Conservation (phyloP, 2,113 vertebrate species). For the Struthio camelus region DNA sequence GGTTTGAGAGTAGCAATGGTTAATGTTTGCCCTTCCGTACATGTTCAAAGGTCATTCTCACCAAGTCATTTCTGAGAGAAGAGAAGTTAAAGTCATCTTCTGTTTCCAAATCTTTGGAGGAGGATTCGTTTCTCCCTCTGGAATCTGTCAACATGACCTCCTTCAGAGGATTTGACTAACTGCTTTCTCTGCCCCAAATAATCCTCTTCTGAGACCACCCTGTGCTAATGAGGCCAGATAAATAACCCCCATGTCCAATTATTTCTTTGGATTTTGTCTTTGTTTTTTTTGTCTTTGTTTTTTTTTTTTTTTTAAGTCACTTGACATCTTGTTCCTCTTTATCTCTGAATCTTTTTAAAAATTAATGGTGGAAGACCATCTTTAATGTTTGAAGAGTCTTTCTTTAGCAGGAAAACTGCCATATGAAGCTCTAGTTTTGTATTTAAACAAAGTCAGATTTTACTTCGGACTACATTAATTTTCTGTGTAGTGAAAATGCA, state of each 20-base stretch:
- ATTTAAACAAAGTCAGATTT: background rate
- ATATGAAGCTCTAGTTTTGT: background rate
- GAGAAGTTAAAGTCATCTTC: slow-evolving; percentile 33
- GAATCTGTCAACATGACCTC: slow-evolving; percentile 66
- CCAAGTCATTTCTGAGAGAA: background rate
- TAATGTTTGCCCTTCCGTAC: slow-evolving; percentile 5
- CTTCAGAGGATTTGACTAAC: slow-evolving; percentile 54
- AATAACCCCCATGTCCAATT: slow-evolving; percentile 56
- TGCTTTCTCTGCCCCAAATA: slow-evolving; percentile 51
- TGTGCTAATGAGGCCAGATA: slow-evolving; percentile 54
- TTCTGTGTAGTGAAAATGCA: background rate
- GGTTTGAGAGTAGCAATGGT: background rate
- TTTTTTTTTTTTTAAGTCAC: background rate
- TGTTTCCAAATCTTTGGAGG: slow-evolving; percentile 15
- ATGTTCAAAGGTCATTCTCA: slow-evolving; percentile 3
- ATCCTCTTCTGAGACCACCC: slow-evolving; percentile 62
- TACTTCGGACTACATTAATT: background rate
- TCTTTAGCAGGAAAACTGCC: background rate
- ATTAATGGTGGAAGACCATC: background rate
- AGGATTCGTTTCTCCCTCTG: slow-evolving; percentile 44
- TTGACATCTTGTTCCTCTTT: slow-evolving; percentile 30
- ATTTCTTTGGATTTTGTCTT: slow-evolving; percentile 47
- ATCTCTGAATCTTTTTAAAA: slow-evolving; percentile 13
- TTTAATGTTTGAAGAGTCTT: background rate
- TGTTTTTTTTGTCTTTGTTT: background rate